These are phyloP conservation scores for Procambarus virginalis DNA, from an alignment of 1,140 invertebrate species.

Conservation along the genomic window DNA sequence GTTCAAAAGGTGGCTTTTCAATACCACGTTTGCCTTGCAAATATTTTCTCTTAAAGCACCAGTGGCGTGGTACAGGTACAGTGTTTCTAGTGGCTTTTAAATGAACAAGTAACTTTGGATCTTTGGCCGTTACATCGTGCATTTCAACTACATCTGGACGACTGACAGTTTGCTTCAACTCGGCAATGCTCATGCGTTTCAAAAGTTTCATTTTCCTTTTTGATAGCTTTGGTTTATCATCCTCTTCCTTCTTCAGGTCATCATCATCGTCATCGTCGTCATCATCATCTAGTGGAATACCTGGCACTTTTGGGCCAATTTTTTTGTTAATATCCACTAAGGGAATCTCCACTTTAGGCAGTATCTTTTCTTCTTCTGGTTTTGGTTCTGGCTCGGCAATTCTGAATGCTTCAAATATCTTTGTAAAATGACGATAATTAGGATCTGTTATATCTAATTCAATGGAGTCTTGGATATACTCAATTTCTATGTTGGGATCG, in stretches of 20 bases:
- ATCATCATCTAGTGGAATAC: constrained; percentile 69
- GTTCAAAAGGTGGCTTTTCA: constrained; percentile 98
- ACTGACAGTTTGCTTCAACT: constrained; percentile 93
- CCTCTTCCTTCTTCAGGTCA: constrained; percentile 77
- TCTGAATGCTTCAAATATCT: constrained; percentile 91
- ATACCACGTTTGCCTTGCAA: constrained; percentile 95
- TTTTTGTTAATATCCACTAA: constrained; percentile 78
- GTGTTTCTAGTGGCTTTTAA: constrained; percentile 96
- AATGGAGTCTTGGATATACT: constrained; percentile 73
- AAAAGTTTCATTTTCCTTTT: constrained; percentile 96
- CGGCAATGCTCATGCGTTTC: constrained; percentile 94
- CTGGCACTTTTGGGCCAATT: constrained; percentile 78
- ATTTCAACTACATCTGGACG: constrained; percentile 99
- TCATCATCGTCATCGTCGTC: constrained; percentile 80
- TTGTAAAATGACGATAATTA: constrained; percentile 89
- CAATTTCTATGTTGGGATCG: constrained; percentile 71
- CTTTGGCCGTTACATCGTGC: constrained; percentile 98
- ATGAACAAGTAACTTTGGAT: constrained; percentile 96
- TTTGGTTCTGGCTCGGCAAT: constrained; percentile 78
- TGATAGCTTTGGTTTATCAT: constrained; percentile 91
- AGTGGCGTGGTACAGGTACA: constrained; percentile 97
- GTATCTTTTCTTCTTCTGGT: constrained; percentile 77
- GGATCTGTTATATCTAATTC: constrained; percentile 87
- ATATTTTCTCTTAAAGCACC: constrained; percentile 97
- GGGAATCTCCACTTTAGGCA: constrained; percentile 72